Evolutionary conservation across 2,113 vertebrate species (phyloP).

Genomic region (Siniperca knerii): DNA sequence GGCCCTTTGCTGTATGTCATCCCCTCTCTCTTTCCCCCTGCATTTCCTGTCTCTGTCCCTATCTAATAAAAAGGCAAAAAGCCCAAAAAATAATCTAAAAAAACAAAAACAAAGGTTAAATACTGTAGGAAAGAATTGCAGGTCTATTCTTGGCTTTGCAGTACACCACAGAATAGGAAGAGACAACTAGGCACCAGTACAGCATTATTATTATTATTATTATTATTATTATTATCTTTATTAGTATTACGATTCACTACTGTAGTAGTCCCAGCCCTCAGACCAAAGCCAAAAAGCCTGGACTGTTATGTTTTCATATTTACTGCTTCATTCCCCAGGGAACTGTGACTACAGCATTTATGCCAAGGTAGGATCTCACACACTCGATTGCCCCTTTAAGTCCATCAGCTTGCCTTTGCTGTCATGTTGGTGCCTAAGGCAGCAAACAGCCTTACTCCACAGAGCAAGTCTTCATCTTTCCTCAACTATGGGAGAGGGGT

Average conservation of each 20-base stretch:
- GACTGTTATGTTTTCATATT: conserved; percentile 26
- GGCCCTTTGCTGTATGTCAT: too few relatives aligned
- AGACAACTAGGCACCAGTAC: neutral
- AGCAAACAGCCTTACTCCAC: conserved; percentile 55
- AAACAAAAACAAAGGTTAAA: neutral
- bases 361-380: conserved; percentile 29
- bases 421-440: conserved; percentile 66
- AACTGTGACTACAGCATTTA: conserved; percentile 28
- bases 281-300: conserved; percentile 6
- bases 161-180: neutral
- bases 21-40: too few relatives aligned
- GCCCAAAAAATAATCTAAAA: too few relatives aligned
- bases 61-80: too few relatives aligned
- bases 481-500: conserved; percentile 40
- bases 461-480: conserved; percentile 49
- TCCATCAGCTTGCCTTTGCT: conserved; percentile 69
- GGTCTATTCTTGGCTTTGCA: neutral
- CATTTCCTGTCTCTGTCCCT: too few relatives aligned
- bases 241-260: neutral
- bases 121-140: neutral
- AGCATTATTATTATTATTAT: neutral
- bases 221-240: neutral
- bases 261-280: neutral
- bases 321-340: conserved; percentile 20
- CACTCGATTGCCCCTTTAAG: conserved; percentile 41